Percentiles rank a stretch among this genome's conserved stretches.
These are phyloP conservation scores for Sebastes schlegelii DNA, from an alignment of 2,113 vertebrate species.

Conservation along the genomic window DNA sequence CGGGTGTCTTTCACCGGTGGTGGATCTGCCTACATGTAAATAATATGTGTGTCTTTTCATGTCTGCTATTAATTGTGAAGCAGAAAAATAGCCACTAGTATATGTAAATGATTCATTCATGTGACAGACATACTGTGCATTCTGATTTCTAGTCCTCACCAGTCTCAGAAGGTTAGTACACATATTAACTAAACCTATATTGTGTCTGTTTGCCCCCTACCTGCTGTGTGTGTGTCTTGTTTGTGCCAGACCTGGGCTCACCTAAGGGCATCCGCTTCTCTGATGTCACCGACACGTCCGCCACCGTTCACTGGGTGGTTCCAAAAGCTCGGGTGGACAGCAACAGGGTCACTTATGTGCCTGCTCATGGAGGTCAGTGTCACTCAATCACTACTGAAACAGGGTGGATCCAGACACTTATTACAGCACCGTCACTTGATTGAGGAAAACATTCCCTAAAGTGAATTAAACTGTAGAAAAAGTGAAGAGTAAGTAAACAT, in stretches of 20 bases:
- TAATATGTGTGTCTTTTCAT: slow-evolving; percentile 31
- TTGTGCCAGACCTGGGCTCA: slow-evolving; percentile 86
- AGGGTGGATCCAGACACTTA: not conserved
- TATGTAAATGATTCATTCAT: slow-evolving; percentile 11
- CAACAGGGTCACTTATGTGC: slow-evolving; percentile 89
- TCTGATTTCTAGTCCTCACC: slow-evolving; percentile 11
- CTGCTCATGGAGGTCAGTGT: slow-evolving; percentile 89
- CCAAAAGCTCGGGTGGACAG: slow-evolving; percentile 87
- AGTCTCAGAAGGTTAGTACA: not conserved
- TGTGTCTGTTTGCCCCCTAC: slow-evolving; percentile 19
- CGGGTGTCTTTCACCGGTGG: slow-evolving; percentile 28
- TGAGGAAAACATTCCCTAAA: not conserved
- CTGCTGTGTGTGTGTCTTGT: slow-evolving; percentile 31
- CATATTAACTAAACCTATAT: slow-evolving; percentile 25
- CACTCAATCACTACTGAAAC: not conserved
- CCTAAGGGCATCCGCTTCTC: slow-evolving; percentile 92
- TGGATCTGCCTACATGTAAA: slow-evolving; percentile 34
- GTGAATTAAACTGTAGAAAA: not conserved
- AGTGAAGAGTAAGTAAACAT: not conserved
- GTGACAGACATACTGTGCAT: slow-evolving; percentile 1
- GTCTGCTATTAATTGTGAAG: slow-evolving; percentile 36
- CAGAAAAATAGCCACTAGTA: not conserved
- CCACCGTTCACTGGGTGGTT: slow-evolving; percentile 90
- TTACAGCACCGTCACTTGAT: not conserved
- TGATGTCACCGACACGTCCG: slow-evolving; percentile 92